Evolutionary conservation across 30 jellyfish, hydroid and myxozoan species (phyloP).

Genomic region (Pseudorhiza aurosa): DNA sequence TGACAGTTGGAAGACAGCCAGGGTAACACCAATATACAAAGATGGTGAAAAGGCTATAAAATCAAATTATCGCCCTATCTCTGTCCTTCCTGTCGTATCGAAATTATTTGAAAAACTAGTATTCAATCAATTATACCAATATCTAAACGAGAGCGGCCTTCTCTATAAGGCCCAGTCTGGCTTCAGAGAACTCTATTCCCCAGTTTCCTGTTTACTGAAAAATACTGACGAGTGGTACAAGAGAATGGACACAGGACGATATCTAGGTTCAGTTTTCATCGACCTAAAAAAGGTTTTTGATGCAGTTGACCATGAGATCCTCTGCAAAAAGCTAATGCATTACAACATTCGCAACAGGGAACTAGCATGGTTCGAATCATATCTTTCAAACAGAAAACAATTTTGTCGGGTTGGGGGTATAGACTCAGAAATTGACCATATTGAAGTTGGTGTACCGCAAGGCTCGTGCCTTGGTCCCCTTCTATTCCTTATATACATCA

Average conservation of each 20-base stretch:
- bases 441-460: no score
- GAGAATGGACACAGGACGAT: not conserved
- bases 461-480: no score
- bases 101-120: not conserved
- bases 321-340: no score
- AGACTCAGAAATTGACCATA: no score
- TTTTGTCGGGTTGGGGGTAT: no score
- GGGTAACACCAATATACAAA: constrained; percentile 38
- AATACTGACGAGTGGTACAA: constrained; percentile 2
- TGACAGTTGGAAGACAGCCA: constrained; percentile 11
- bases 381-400: no score
- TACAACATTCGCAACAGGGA: no score
- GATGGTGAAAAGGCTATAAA: not conserved
- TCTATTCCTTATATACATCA: no score
- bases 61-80: constrained; percentile 22
- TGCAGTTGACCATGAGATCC: no score
- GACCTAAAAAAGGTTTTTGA: no score
- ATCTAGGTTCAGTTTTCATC: no score
- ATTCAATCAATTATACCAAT: constrained; percentile 4
- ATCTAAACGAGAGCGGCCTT: not conserved
- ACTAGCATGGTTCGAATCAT: no score
- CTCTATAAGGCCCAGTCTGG: not conserved
- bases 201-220: not conserved
- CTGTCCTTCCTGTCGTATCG: not conserved
- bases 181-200: not conserved